These are phyloP conservation scores for Diphyllodes magnificus DNA, from an alignment of 2,113 vertebrate genomes.

Conservation along the genomic window DNA sequence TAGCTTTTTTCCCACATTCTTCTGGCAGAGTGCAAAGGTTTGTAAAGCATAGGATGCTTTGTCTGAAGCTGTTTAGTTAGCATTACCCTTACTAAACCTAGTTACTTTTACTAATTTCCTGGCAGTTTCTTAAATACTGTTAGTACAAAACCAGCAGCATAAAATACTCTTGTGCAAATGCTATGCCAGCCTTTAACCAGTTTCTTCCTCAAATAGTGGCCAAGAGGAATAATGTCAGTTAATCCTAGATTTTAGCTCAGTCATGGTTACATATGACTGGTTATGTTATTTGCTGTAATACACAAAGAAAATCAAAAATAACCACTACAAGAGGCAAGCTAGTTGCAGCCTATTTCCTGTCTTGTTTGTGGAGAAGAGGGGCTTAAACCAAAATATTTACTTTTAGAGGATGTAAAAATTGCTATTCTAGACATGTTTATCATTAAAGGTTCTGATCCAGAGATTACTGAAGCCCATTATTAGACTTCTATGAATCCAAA, in stretches of 20 bases:
- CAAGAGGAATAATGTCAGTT: background rate
- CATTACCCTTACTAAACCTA: slow-evolving; percentile 22
- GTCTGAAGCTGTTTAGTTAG: slow-evolving; percentile 34
- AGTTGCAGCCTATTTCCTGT: background rate
- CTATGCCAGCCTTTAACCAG: background rate
- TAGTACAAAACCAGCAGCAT: background rate
- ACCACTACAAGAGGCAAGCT: background rate
- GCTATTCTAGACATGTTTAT: background rate
- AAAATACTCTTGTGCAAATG: background rate
- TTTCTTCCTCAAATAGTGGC: background rate
- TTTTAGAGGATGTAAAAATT: background rate
- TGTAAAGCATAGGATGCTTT: slow-evolving; percentile 35
- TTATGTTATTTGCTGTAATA: background rate
- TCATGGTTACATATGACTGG: background rate
- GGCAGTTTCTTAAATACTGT: background rate
- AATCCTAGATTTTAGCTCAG: background rate
- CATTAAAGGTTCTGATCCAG: background rate
- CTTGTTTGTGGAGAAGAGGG: background rate
- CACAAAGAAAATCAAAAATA: background rate
- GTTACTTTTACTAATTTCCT: slow-evolving; percentile 39
- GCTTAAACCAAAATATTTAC: slow-evolving; percentile 8
- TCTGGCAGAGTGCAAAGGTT: slow-evolving; percentile 37
- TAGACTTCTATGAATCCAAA: background rate
- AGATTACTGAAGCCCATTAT: background rate
- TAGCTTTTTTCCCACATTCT: slow-evolving; percentile 54